Base-by-base conservation (phyloP, 2,888 invertebrate genomes). In the Trichopria drosophilae region DNA sequence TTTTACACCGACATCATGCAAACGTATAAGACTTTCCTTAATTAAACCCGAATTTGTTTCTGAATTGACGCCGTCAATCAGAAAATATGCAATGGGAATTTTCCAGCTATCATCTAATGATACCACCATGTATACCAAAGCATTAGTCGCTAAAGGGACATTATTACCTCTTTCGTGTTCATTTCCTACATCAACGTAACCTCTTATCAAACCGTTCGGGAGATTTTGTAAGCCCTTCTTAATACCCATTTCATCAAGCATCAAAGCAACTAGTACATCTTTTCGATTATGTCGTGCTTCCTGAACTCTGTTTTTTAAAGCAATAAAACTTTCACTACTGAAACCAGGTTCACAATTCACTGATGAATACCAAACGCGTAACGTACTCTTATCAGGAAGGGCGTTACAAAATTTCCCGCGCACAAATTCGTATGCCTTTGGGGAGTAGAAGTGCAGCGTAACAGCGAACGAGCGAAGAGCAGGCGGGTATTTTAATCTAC, bases 401-500 rank as follows among this genome's bases (percentile, higher is more conserved):
- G 39, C 39, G 5, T 39, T 39, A 10, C 22, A 19, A 39, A 39
- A 24, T 28, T 7, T n/a, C 24, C 26, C 40, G 40, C 15, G 18
- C 12, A 64, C 57, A 45, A 45, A 63, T 16, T 22, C 12, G 42
- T 63, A 60, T 1, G 61, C 60, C 34, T 55, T 61, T 2, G 56
- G 60, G 3, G 57, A 59, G 26, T 60, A 59, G 31, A 61, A 63
- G 24, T 56, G 56, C 4, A 61, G 41, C 0, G 61, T 60, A 0
- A 56, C 12, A 1, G 59, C 58, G 52, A 62, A 62, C 2, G 43
- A 29, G 13, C 56, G 26, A 22, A 61, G 36, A 15, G 50, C 51
- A 6, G 58, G 46, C n/a, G 55, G 51, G 41, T 58, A 55, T 19
- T 26, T 13, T n/a, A n/a, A n/a, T n/a, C n/a, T n/a, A n/a, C n/a